A percentile compares a stretch with the other conserved stretches of the same genome.
phyloP scores from a whole-genome alignment of 2,888 invertebrate genomes.

The Latrodectus elegans region DNA sequence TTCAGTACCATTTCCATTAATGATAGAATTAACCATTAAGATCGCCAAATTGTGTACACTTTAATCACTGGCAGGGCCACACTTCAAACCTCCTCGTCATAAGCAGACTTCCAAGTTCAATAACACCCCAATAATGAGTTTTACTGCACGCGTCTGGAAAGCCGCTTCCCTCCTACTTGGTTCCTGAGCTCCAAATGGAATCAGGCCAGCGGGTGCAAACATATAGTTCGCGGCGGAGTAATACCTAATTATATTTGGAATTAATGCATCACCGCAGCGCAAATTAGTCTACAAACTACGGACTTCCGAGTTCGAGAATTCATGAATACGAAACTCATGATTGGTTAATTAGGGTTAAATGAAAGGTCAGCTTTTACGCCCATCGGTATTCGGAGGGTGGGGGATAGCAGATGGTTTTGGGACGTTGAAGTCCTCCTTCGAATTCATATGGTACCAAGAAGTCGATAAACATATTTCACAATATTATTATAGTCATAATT shows the following conservation, averaged over 20 bases:
- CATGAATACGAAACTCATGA: constrained; percentile 48
- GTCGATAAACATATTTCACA: too few relatives aligned
- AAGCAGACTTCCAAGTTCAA: constrained; percentile 22
- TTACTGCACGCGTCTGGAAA: constrained; percentile 9
- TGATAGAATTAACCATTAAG: not conserved
- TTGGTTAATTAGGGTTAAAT: constrained; percentile 60
- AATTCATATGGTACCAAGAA: too few relatives aligned
- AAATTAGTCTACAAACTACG: constrained; percentile 38
- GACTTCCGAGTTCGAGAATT: constrained; percentile 17
- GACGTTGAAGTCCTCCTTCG: too few relatives aligned
- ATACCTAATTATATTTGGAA: constrained; percentile 53
- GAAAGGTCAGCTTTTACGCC: constrained; percentile 35
- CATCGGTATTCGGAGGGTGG: not conserved
- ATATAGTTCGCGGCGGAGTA: constrained; percentile 16
- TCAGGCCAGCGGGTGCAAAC: constrained; percentile 14
- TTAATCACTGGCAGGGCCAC: not conserved
- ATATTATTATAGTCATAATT: too few relatives aligned
- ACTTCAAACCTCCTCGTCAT: not conserved
- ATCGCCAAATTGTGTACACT: not conserved
- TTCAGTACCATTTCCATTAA: not conserved
- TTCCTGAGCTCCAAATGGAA: constrained; percentile 43
- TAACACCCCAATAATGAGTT: constrained; percentile 50
- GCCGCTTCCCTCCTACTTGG: constrained; percentile 12
- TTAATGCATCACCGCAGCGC: constrained; percentile 53
- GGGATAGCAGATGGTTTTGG: too few relatives aligned